These are phyloP conservation scores for Lophotis ruficrista DNA, from an alignment of 2,113 vertebrate genomes.

Conservation along the genomic window DNA sequence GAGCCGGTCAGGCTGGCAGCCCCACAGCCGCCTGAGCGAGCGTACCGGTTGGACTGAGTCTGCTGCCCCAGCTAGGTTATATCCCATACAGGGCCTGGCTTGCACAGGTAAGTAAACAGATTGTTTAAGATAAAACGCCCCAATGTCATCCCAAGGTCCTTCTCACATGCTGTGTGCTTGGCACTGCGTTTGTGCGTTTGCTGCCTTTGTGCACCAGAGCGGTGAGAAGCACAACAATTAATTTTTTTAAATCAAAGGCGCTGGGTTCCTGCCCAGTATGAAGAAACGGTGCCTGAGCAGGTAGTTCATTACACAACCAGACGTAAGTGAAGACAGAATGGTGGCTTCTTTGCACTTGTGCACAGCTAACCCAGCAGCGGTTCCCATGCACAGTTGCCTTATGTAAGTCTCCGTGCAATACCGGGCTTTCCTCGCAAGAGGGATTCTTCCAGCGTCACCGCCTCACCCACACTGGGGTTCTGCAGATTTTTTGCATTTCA, in stretches of 20 bases:
- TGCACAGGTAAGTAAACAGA: not conserved
- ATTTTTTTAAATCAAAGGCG: fast-evolving
- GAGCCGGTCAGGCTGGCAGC: not conserved
- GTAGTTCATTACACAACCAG: not conserved
- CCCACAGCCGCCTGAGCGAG: not conserved
- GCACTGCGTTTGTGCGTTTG: fast-evolving
- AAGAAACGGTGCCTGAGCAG: not conserved
- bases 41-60: not conserved
- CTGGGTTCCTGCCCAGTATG: not conserved
- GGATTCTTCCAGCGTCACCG: not conserved
- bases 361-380: not conserved
- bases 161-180: fast-evolving
- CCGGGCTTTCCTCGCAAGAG: not conserved
- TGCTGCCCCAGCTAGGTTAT: not conserved
- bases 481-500: not conserved
- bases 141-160: slow-evolving; percentile 43
- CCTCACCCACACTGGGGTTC: fast-evolving
- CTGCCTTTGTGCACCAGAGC: not conserved
- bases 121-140: not conserved
- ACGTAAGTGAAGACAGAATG: fast-evolving
- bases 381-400: fast-evolving
- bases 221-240: fast-evolving
- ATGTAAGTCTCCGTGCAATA: fast-evolving
- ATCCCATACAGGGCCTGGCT: not conserved
- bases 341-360: not conserved